phyloP scores from a whole-genome alignment of 1,140 invertebrate species.

The Megalopta genalis region DNA sequence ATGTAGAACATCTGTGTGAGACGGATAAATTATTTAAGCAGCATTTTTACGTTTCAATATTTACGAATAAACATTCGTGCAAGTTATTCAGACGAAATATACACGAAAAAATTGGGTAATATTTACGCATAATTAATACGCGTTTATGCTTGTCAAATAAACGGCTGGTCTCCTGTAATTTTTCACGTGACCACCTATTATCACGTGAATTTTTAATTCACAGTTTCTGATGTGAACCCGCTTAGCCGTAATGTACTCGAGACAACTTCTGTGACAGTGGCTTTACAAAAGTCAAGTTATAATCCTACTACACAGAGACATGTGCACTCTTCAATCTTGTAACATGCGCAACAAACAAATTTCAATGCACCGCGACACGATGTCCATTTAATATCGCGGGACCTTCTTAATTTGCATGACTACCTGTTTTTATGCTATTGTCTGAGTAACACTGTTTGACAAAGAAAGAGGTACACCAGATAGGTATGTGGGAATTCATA shows the following conservation, averaged over 20 bases:
- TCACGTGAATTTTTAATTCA: no score
- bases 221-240: background rate
- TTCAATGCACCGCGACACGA: background rate
- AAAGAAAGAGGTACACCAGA: no score
- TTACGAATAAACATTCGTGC: no score
- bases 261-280: background rate
- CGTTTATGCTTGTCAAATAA: slow-evolving; percentile 1
- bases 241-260: background rate
- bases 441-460: no score
- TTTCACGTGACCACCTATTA: no score
- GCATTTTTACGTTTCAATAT: background rate
- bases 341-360: background rate
- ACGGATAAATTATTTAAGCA: background rate
- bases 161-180: background rate
- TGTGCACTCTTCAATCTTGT: background rate
- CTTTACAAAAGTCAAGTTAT: background rate
- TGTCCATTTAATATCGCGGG: background rate
- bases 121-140: slow-evolving; percentile 14
- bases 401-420: no score
- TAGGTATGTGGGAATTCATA: no score
- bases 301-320: background rate
- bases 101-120: background rate
- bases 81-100: background rate
- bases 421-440: no score
- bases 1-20: no score